These are phyloP conservation scores for Pomacea maculata DNA, from an alignment of 1,140 invertebrate genomes.

Conservation along the genomic window DNA sequence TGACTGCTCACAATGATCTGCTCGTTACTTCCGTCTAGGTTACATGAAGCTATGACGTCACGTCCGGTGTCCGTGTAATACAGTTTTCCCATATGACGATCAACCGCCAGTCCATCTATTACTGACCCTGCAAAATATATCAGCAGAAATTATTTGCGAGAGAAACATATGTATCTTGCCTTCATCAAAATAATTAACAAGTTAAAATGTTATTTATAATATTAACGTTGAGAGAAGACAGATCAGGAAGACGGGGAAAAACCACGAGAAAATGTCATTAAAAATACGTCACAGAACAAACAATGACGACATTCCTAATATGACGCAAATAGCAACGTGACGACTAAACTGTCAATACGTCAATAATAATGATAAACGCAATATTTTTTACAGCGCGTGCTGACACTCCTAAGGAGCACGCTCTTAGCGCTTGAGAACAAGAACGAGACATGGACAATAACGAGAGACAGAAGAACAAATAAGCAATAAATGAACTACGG, in stretches of 20 bases:
- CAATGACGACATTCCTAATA: no score
- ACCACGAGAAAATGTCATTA: neutral
- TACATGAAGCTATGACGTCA: constrained; percentile 35
- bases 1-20: constrained; percentile 41
- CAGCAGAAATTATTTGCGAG: neutral
- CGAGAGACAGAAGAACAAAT: no score
- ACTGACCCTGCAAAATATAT: constrained; percentile 26
- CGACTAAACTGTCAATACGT: no score
- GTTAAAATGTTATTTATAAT: neutral
- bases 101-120: constrained; percentile 40
- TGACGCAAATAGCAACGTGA: no score
- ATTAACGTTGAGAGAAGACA: neutral
- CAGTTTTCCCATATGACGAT: constrained; percentile 24
- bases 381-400: no score
- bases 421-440: no score
- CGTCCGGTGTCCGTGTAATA: constrained; percentile 46
- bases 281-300: no score
- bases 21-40: constrained; percentile 26
- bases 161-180: neutral
- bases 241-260: neutral
- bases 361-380: no score
- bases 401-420: no score
- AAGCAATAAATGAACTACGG: no score
- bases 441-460: no score
- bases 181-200: no score